phyloP scores from a whole-genome alignment of 2,797 vertebrate genomes.

The Prunella strophiata region DNA sequence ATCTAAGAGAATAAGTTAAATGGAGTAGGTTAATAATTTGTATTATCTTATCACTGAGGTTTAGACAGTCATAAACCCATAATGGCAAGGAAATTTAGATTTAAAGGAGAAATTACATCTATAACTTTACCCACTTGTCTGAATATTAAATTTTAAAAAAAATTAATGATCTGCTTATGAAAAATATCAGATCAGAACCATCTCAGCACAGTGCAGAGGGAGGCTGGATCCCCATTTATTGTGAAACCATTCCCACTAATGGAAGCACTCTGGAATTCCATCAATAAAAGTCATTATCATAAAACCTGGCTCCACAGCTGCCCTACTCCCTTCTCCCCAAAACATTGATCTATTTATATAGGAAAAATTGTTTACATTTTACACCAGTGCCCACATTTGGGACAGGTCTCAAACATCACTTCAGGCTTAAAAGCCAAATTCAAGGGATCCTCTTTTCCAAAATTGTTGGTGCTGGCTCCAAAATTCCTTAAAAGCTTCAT shows the following conservation, averaged over 20 bases:
- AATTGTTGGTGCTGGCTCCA: accelerated
- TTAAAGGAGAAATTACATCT: not conserved
- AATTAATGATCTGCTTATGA: not conserved
- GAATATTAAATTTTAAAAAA: not conserved
- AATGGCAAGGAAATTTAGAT: not conserved
- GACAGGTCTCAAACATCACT: not conserved
- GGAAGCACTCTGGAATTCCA: not conserved
- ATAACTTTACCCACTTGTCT: not conserved
- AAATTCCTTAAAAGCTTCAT: not conserved
- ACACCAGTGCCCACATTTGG: not conserved
- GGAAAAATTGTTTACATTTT: not conserved
- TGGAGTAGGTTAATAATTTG: conserved; percentile 24
- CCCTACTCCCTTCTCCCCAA: not conserved
- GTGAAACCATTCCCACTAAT: not conserved
- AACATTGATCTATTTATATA: not conserved
- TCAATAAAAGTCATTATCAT: not conserved
- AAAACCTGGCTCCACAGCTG: not conserved
- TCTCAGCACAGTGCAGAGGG: not conserved
- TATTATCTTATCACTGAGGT: conserved; percentile 11
- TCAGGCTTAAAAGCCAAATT: not conserved
- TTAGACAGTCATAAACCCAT: not conserved
- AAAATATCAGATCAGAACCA: not conserved
- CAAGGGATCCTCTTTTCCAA: not conserved
- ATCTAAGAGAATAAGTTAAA: conserved; percentile 17
- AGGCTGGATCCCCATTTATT: not conserved